These are phyloP conservation scores for Neodiprion virginianus DNA, from an alignment of 1,140 invertebrate species.

Conservation along the genomic window DNA sequence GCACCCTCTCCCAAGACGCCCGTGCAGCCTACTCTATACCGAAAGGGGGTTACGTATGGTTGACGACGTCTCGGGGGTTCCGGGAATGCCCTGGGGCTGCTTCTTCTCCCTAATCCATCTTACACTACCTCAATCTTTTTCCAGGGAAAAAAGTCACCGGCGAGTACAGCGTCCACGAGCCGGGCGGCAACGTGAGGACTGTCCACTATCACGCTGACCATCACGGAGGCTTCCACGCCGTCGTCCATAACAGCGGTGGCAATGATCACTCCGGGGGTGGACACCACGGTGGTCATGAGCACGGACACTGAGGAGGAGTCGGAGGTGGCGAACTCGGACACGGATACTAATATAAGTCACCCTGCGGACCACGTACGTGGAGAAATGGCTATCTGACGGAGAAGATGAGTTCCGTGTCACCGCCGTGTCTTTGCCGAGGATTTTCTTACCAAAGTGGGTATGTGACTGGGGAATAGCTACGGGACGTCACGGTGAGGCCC, in stretches of 20 bases:
- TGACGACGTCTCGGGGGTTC: background rate
- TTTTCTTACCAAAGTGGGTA: background rate
- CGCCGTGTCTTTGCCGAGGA: background rate
- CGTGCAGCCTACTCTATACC: background rate
- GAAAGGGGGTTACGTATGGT: background rate
- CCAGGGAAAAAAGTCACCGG: slow-evolving; percentile 34
- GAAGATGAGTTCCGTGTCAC: too few species aligned
- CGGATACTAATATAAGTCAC: too few species aligned
- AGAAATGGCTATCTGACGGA: too few species aligned
- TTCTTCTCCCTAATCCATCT: background rate
- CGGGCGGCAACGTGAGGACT: slow-evolving; percentile 50
- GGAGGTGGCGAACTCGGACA: background rate
- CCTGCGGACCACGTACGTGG: too few species aligned
- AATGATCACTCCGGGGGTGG: slow-evolving; percentile 39
- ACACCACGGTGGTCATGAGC: too few species aligned
- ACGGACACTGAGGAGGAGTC: background rate
- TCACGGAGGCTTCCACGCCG: slow-evolving; percentile 46
- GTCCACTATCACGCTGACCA: slow-evolving; percentile 53
- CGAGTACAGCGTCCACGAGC: slow-evolving; percentile 49
- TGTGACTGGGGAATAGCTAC: background rate
- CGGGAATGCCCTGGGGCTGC: background rate
- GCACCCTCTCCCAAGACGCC: background rate
- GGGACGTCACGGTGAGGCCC: background rate
- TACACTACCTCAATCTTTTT: background rate
- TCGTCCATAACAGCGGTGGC: slow-evolving; percentile 54